Base-by-base conservation (phyloP, 2,888 invertebrate genomes). In the Andrena hattorfiana region DNA sequence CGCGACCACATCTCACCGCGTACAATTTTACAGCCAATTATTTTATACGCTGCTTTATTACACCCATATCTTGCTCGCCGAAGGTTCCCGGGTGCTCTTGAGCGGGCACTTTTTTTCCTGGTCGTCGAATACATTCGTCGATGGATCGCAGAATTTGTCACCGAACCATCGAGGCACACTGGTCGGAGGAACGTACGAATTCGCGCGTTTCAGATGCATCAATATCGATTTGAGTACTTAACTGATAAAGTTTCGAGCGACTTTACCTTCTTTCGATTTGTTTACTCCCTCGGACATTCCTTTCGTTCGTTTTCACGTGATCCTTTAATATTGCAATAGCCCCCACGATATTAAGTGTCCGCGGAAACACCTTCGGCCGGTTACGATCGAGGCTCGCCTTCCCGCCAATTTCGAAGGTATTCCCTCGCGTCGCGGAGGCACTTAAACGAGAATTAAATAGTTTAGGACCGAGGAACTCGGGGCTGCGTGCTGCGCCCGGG, bases 21-120 rank as follows among this genome's bases (percentile, higher is more conserved):
- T 85, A 87, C 88, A 90, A 92, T 89, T 93, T 93, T 93, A 93
- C 93, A 90, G 91, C 93, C 93, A 93, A 93, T 93, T 93, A 93
- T 93, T 93, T 93, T 92, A 93, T 92, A 90, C 89, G 87, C 87
- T 87, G 88, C 91, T 92, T 93, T 92, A 92, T 92, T 91, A 84
- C 77, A 51, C 72, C 70, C 77, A 63, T 84, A 83, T 81, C 85
- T 85, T 71, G 74, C 70, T 85, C 79, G 54, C 59, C 60, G 35
- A 66, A 77, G 77, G 49, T 64, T 77, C 71, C 64, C n/a, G 49
- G 30, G 26, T 54, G 60, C 28, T 23, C 16, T 28, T 48, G 49
- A 64, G 30, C 49, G 74, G 67, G 32, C 49, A n/a, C 42, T 59
- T 42, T 72, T 72, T 72, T 54, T 26, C 13, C 32, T 16, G 28